phyloP scores from a whole-genome alignment of 2,888 invertebrate species.

The Xestobium rufovillosum region DNA sequence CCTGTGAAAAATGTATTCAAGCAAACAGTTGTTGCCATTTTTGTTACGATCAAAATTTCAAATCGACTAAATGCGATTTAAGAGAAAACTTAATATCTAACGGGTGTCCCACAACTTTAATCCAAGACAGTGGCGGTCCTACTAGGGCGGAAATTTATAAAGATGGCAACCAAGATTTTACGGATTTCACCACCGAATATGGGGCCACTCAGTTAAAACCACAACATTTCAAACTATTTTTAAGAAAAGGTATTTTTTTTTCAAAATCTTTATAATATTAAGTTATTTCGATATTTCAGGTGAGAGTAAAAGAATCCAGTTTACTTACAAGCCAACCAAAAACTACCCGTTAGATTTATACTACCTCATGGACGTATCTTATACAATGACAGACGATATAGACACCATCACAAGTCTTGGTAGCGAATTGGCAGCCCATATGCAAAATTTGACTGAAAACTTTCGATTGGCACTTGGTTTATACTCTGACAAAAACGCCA shows the following conservation, averaged over 20 bases:
- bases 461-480: constrained; percentile 70
- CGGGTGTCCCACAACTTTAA: constrained; percentile 4
- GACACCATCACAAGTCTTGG: constrained; percentile 64
- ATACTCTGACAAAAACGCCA: constrained; percentile 69
- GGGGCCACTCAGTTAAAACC: constrained; percentile 60
- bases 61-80: constrained; percentile 15
- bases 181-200: constrained; percentile 44
- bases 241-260: constrained; percentile 50
- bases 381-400: constrained; percentile 84
- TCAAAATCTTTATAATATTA: too few species aligned
- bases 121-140: neutral
- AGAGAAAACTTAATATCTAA: constrained; percentile 10
- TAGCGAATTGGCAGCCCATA: constrained; percentile 50
- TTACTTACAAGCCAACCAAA: constrained; percentile 68
- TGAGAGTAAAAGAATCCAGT: constrained; percentile 49
- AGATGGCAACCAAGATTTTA: constrained; percentile 47
- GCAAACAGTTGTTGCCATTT: constrained; percentile 29
- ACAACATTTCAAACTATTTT: constrained; percentile 51
- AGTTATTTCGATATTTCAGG: constrained; percentile 3
- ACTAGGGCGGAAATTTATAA: constrained; percentile 11
- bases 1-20: constrained; percentile 29
- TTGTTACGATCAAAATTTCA: constrained; percentile 31
- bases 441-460: constrained; percentile 62
- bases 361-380: constrained; percentile 85
- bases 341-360: constrained; percentile 85